A percentile compares a stretch with the other conserved stretches of the same genome.
phyloP scores from a whole-genome alignment of 2,888 invertebrate genomes.

The Aspidapion aeneum region DNA sequence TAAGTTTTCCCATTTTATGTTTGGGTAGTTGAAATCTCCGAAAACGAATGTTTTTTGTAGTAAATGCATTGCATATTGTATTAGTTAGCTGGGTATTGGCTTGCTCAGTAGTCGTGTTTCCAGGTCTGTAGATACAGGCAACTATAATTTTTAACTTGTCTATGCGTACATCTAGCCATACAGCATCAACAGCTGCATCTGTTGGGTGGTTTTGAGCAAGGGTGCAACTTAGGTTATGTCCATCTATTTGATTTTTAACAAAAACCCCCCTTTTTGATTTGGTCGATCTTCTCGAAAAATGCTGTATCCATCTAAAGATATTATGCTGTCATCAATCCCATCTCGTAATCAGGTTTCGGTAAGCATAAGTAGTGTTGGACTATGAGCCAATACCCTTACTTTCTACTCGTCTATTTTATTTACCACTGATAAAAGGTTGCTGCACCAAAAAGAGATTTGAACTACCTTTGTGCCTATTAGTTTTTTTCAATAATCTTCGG shows the following conservation, averaged over 20 bases:
- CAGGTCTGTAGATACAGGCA: constrained; percentile 5
- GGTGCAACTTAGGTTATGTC: constrained; percentile 1
- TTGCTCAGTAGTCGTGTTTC: constrained; percentile 1
- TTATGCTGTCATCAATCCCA: not conserved
- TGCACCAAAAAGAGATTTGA: constrained; percentile 2
- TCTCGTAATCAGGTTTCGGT: constrained; percentile 1
- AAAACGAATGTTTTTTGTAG: not conserved
- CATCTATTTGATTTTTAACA: constrained; percentile 1
- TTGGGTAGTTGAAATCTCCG: constrained; percentile 6
- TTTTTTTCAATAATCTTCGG: not conserved
- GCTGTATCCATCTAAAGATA: constrained; percentile 1
- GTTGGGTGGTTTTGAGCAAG: not conserved
- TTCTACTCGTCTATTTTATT: constrained; percentile 1
- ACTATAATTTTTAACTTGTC: not conserved
- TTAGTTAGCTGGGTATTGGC: constrained; percentile 1
- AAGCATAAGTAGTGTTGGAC: constrained; percentile 1
- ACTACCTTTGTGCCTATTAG: not conserved
- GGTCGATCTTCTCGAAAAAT: not conserved
- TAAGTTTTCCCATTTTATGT: constrained; percentile 8
- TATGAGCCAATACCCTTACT: not conserved
- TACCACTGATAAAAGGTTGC: constrained; percentile 5
- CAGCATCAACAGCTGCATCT: not conserved
- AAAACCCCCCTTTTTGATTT: constrained; percentile 1
- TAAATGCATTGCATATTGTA: not conserved
- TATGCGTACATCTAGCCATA: not conserved